Conservation (phyloP, 2,797 vertebrate species). For the Cyclura pinguis region DNA sequence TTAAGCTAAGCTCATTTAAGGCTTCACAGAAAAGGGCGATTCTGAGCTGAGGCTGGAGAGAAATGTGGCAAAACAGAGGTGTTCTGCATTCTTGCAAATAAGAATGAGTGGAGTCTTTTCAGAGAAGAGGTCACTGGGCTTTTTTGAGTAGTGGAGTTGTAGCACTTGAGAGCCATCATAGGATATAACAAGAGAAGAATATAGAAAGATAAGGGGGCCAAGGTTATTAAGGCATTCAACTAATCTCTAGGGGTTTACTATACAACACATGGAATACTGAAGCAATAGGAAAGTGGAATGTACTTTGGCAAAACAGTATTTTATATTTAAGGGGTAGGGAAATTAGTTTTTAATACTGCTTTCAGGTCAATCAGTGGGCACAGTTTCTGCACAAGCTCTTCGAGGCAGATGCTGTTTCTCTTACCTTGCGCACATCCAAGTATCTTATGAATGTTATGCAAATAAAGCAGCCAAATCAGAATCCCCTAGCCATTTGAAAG, state of each 20-base stretch:
- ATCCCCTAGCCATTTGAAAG: slow-evolving; percentile 69
- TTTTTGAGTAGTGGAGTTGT: background rate
- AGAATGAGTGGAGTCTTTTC: background rate
- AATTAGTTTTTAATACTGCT: background rate
- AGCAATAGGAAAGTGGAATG: background rate
- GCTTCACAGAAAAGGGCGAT: background rate
- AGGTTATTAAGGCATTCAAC: background rate
- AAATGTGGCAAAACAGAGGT: background rate
- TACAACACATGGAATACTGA: background rate
- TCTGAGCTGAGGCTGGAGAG: background rate
- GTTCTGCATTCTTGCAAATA: background rate
- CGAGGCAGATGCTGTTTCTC: background rate
- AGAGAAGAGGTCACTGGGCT: background rate
- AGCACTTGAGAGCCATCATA: background rate
- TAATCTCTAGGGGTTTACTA: background rate
- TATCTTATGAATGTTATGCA: background rate
- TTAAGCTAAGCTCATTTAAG: background rate
- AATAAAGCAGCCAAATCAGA: slow-evolving; percentile 56
- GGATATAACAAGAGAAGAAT: background rate
- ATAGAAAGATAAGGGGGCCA: background rate
- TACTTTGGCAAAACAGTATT: background rate
- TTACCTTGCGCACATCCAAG: slow-evolving; percentile 22
- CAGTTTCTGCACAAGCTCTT: background rate
- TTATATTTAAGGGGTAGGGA: background rate
- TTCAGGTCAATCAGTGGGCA: background rate